These are phyloP conservation scores for Amphipyra berbera DNA, from an alignment of 2,888 invertebrate genomes.

Conservation along the genomic window DNA sequence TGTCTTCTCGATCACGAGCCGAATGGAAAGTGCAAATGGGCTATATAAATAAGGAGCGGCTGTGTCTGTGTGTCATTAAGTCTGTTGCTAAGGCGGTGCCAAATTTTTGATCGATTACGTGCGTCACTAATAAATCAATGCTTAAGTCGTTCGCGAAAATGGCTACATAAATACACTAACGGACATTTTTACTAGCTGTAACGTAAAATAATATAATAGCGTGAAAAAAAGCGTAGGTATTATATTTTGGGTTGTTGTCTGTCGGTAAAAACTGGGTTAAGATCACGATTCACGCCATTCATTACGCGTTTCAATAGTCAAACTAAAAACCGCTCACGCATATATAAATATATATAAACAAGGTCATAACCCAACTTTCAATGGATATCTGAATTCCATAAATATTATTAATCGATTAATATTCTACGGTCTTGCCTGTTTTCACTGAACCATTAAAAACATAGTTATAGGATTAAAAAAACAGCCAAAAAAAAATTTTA, in stretches of 20 bases:
- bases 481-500: constrained; percentile 43
- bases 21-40: constrained; percentile 69
- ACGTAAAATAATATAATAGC: constrained; percentile 4
- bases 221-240: too few relatives aligned
- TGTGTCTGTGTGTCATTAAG: constrained; percentile 51
- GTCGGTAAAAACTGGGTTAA: constrained; percentile 70
- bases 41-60: constrained; percentile 61
- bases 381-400: constrained; percentile 1
- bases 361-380: constrained; percentile 30
- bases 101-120: constrained; percentile 52
- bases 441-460: constrained; percentile 47
- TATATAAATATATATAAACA: constrained; percentile 23
- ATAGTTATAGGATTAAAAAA: constrained; percentile 22
- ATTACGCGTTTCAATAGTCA: constrained; percentile 62
- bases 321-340: constrained; percentile 13
- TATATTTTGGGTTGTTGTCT: constrained; percentile 46
- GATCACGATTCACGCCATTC: constrained; percentile 70
- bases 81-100: constrained; percentile 63
- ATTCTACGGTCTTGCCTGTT: constrained; percentile 49
- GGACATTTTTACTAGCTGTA: constrained; percentile 14
- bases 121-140: constrained; percentile 46
- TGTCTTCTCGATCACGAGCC: constrained; percentile 60
- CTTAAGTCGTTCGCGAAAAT: constrained; percentile 31
- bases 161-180: constrained; percentile 17
- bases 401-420: constrained; percentile 26